Evolutionary conservation across 1,140 invertebrate genomes (phyloP), one percentile per base, ranked within the genome.

Genomic region (Procambarus clarkii): DNA sequence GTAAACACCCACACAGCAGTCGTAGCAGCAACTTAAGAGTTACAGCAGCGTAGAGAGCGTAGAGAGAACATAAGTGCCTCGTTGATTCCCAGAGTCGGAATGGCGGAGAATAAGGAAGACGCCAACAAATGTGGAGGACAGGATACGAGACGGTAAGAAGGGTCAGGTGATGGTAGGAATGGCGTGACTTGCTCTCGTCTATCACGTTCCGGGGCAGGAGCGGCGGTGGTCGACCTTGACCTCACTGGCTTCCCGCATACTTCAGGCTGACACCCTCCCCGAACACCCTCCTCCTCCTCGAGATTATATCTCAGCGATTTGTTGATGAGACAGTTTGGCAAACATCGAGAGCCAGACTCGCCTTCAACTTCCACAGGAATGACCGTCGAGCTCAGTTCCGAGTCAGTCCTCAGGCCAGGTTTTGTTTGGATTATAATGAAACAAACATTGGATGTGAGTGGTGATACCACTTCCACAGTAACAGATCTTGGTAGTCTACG

Each of bases 181-280:
- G 24, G 44, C 7, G 5, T 7, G 21, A 3, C 13, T 13, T 24
- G 4, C 64, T 50, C 58, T 15, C 69, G 81, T 83, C 58, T 64
- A 83, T 60, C 34, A 69, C 13, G 81, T 58, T 64, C 44, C 21
- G 45, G 58, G 34, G 60, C 60, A 54, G 15, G 15, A 60, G 11
- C 34, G 81, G 58, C 15, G 81, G 69, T 3, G 60, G 8, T 58
- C 15, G 69, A 54, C 58, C 60, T 44, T 69, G 58, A 83, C 34
- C n/a, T 34, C 45, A 13, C 58, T 45, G 44, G 34, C 58, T 24
- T 18, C 81, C 69, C 81, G 44, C 81, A 83, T 83, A 64, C 34
- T 83, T 83, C 81, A 64, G 58, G 21, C 58, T 45, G 44, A 54
- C 50, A 54, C 50, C 81, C 44, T 69, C 58, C 21, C 58, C 60